A percentile compares a stretch with the other conserved stretches of the same genome.
phyloP scores from a whole-genome alignment of 2,113 vertebrate species.

The Diadophis punctatus region DNA sequence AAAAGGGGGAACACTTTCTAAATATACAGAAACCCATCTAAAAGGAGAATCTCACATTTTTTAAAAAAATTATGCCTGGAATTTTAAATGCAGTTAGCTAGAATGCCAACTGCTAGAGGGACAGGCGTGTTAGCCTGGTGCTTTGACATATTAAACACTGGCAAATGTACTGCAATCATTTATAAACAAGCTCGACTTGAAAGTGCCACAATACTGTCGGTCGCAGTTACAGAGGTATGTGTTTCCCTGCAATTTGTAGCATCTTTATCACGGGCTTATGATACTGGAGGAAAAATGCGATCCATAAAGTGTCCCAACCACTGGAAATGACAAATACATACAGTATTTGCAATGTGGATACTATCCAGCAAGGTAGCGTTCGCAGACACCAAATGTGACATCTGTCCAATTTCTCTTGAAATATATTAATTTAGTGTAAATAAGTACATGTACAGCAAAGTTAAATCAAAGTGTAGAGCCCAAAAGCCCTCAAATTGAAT shows the following conservation, averaged over 20 bases:
- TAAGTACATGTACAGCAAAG: not conserved
- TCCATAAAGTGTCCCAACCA: not conserved
- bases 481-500: not conserved
- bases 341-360: not conserved
- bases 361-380: not conserved
- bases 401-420: not conserved
- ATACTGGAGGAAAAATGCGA: not conserved
- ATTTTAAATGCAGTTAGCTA: not conserved
- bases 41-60: not conserved
- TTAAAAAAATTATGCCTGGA: not conserved
- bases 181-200: not conserved
- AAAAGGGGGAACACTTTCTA: too few species aligned
- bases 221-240: not conserved
- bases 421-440: not conserved
- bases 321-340: not conserved
- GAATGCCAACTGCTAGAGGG: not conserved
- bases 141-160: not conserved
- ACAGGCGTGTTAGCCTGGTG: not conserved
- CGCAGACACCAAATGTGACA: not conserved
- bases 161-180: not conserved
- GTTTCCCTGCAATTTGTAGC: not conserved
- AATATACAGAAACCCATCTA: not conserved
- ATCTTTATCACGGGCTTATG: not conserved
- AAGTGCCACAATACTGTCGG: not conserved
- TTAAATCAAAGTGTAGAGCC: not conserved